Base-by-base conservation (phyloP, 2,888 invertebrate genomes). In the Catocala nupta region DNA sequence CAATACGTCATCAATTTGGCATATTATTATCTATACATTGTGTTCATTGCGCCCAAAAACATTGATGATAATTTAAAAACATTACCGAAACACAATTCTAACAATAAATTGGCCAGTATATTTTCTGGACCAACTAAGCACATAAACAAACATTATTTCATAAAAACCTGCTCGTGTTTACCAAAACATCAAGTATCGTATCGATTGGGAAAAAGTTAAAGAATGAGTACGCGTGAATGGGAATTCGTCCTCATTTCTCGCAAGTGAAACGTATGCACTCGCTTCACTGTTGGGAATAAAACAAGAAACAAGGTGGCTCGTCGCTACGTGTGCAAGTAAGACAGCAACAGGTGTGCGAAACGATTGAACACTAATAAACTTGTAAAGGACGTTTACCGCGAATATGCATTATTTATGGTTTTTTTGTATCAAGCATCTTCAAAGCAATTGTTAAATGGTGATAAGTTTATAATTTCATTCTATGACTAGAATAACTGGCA, bases 221-320 rank as follows among this genome's bases (percentile, higher is more conserved):
- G 25, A 25, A 25, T n/a, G 12, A 25, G n/a, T 42, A 11, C 0
- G 10, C 66, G 12, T 49, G 33, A 65, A 71, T 75, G 75, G 74
- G 74, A 75, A 74, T 67, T 67, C 36, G 61, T 65, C 67, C 75
- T 71, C 67, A 62, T 0, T 50, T 2, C 11, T 36, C 49, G 51
- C 51, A 50, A 12, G 55, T 44, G 36, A 59, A 65, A 49, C 36
- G 34, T 55, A 55, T 52, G 45, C 53, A 45, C 10, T 10, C 45
- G 45, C 61, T 48, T 55, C 57, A 51, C 56, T 65, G 56, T 49
- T 65, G 59, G 54, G 50, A 65, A 71, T 48, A 42, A 16, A 56
- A 55, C 49, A 49, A 52, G 11, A 16, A 50, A 56, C 57, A 39
- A 56, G 43, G 50, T 53, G 3, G 12, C 12, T 62, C 48, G 42